Evolutionary conservation across 2,888 invertebrate species (phyloP).

Genomic region (Sinelater perroti): DNA sequence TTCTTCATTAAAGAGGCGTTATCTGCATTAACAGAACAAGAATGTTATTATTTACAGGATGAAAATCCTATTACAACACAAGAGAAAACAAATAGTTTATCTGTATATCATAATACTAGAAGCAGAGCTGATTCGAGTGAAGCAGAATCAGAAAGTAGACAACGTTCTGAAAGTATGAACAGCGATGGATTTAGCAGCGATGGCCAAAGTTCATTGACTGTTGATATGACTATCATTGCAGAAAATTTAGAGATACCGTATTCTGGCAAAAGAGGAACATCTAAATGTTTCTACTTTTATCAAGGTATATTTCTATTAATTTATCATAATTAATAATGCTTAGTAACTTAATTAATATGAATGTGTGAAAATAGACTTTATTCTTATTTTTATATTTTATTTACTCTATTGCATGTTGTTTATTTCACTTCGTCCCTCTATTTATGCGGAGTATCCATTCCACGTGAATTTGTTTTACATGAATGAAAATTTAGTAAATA

Average conservation of each 20-base stretch:
- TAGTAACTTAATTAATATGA: no score
- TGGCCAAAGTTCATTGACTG: constrained; percentile 30
- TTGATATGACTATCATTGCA: constrained; percentile 42
- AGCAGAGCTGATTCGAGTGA: no score
- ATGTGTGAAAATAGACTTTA: no score
- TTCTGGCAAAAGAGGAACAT: constrained; percentile 31
- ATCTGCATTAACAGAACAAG: constrained; percentile 68
- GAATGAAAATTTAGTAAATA: no score
- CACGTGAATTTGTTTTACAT: no score
- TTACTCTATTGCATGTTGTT: no score
- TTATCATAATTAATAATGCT: no score
- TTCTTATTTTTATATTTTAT: no score
- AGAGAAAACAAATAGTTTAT: neutral
- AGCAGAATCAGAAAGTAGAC: no score
- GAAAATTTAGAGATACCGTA: constrained; percentile 56
- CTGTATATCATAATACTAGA: no score
- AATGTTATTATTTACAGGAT: neutral
- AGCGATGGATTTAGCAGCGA: constrained; percentile 49
- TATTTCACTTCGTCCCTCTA: no score
- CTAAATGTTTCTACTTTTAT: constrained; percentile 58
- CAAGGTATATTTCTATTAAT: constrained; percentile 33
- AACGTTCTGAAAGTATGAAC: constrained; percentile 51
- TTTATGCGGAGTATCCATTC: no score
- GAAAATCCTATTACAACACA: neutral
- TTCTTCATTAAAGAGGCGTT: constrained; percentile 88